Conservation (phyloP, 2,888 invertebrate species). For the Chymomyza amoena region DNA sequence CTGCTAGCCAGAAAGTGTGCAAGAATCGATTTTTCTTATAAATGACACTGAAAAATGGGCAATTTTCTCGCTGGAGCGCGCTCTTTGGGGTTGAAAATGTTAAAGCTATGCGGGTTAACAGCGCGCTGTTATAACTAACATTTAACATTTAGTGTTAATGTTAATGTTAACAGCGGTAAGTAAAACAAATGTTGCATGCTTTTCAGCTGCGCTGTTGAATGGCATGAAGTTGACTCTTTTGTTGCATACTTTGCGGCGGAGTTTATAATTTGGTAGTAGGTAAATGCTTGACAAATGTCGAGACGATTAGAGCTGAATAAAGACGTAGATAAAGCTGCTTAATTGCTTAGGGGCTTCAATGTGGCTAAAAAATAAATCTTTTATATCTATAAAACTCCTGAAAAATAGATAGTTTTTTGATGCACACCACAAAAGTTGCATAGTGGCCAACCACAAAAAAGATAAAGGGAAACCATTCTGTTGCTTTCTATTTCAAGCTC, state of each 20-base stretch:
- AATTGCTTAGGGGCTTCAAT: too few species aligned
- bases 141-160: conserved; percentile 25
- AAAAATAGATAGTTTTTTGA: too few species aligned
- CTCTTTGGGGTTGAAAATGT: conserved; percentile 54
- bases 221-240: neutral
- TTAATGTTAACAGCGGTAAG: conserved; percentile 19
- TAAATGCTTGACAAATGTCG: too few species aligned
- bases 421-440: too few species aligned
- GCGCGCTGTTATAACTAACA: conserved; percentile 7
- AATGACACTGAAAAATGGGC: conserved; percentile 70
- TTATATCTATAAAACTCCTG: too few species aligned
- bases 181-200: neutral
- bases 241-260: neutral
- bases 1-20: conserved; percentile 62
- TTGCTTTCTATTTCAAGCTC: too few species aligned
- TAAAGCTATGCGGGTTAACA: conserved; percentile 9
- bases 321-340: too few species aligned
- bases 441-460: too few species aligned
- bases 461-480: too few species aligned
- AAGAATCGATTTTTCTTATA: conserved; percentile 75
- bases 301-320: too few species aligned
- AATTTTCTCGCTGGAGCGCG: conserved; percentile 49
- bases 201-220: neutral
- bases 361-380: too few species aligned
- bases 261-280: neutral